These are phyloP conservation scores for Potorous gilbertii DNA, from an alignment of 2,797 vertebrate species.

Conservation along the genomic window DNA sequence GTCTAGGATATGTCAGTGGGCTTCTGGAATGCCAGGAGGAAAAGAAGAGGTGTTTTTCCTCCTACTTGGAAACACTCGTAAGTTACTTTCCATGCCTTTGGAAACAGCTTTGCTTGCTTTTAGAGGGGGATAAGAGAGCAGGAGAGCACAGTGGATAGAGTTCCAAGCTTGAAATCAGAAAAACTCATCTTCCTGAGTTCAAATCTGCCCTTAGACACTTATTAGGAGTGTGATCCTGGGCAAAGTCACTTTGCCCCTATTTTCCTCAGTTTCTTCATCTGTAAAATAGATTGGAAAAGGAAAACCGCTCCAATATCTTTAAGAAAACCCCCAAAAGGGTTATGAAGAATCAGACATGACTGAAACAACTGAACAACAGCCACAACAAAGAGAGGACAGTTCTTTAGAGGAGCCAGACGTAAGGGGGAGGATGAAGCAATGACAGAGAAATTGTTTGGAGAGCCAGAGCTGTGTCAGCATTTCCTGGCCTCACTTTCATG, in stretches of 20 bases:
- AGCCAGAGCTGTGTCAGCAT: accelerated
- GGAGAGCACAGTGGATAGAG: too few relatives aligned
- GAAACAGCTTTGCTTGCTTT: neutral
- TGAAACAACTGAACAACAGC: neutral
- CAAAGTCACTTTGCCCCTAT: neutral
- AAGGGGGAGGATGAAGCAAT: neutral
- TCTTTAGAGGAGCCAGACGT: neutral
- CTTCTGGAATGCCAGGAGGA: neutral
- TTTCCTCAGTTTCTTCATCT: neutral
- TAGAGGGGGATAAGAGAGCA: neutral
- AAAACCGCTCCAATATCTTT: neutral
- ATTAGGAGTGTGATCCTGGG: too few relatives aligned
- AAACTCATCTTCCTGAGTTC: too few relatives aligned
- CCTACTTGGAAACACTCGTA: accelerated
- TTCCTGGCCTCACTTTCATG: slow-evolving; percentile 34
- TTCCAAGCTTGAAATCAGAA: too few relatives aligned
- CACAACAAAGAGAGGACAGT: neutral
- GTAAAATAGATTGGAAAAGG: neutral
- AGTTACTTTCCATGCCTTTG: neutral
- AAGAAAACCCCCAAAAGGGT: neutral
- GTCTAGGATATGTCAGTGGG: neutral
- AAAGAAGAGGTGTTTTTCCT: neutral
- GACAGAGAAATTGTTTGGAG: slow-evolving; percentile 22
- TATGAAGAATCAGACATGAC: neutral
- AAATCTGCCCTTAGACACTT: too few relatives aligned